A percentile compares a stretch with the other conserved stretches of the same genome.
Evolutionary conservation across 1,140 invertebrate species (phyloP).

Genomic region (Drosophila neocordata): DNA sequence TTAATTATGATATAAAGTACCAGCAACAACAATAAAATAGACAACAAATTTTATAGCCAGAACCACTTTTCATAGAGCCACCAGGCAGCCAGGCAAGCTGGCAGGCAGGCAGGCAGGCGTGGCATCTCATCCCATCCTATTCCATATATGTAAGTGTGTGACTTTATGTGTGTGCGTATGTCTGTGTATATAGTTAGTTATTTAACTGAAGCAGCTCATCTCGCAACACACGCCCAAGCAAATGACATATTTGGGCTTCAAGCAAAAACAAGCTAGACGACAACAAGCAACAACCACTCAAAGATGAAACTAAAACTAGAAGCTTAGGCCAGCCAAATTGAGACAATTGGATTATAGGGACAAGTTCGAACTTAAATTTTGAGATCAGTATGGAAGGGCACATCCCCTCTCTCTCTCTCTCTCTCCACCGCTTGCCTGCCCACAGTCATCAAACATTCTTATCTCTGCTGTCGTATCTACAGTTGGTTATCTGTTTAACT

Average conservation of each 20-base stretch:
- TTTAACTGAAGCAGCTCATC: conserved; percentile 1
- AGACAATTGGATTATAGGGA: background rate
- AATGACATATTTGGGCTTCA: background rate
- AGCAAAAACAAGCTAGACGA: background rate
- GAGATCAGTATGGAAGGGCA: background rate
- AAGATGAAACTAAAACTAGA: conserved; percentile 2
- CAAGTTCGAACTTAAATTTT: background rate
- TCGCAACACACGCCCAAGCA: background rate
- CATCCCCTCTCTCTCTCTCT: too few species aligned
- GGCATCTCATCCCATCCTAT: conserved; percentile 47
- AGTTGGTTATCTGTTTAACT: conserved; percentile 26
- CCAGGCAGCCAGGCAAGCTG: conserved; percentile 57
- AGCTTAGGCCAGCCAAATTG: background rate
- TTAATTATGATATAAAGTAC: conserved; percentile 66
- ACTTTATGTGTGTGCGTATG: conserved; percentile 2
- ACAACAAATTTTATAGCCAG: conserved; percentile 60
- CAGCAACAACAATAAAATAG: conserved; percentile 45
- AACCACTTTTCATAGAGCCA: conserved; percentile 65
- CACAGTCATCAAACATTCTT: background rate
- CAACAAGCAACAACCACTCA: background rate
- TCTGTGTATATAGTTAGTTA: background rate
- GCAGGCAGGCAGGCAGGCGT: too few species aligned
- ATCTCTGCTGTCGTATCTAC: background rate
- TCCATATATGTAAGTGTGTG: background rate
- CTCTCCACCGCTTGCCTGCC: too few species aligned